These are phyloP conservation scores for Hystrix cristata DNA, from an alignment of 2,113 vertebrate genomes.

Conservation along the genomic window DNA sequence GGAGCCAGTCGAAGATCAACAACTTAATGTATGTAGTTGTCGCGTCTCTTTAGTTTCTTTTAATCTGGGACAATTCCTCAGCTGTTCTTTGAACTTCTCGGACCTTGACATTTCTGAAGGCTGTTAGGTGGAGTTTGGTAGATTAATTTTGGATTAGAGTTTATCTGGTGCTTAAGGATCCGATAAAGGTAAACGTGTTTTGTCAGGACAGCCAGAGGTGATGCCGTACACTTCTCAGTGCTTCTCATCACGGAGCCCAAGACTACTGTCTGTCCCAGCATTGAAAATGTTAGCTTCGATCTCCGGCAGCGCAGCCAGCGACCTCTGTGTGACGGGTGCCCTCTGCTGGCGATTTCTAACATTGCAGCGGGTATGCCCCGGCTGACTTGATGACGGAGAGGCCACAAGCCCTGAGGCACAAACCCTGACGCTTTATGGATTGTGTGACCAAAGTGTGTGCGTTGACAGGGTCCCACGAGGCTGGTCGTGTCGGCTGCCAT, in stretches of 20 bases:
- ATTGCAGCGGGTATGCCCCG: neutral
- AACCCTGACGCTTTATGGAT: neutral
- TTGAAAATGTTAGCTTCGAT: neutral
- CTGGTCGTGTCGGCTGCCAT: neutral
- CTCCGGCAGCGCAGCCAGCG: fast-evolving
- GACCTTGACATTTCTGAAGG: constrained; percentile 37
- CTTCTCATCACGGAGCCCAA: neutral
- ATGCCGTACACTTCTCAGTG: neutral
- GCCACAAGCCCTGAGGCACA: neutral
- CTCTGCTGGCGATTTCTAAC: constrained; percentile 44
- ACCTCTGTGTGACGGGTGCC: constrained; percentile 64
- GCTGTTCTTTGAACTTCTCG: constrained; percentile 26
- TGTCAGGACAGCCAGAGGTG: neutral
- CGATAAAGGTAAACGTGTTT: neutral
- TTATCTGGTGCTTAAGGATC: neutral
- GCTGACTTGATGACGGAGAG: neutral
- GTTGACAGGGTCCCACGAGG: neutral
- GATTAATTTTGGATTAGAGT: constrained; percentile 2
- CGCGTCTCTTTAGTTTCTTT: neutral
- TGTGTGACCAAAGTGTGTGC: neutral
- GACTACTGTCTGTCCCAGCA: fast-evolving
- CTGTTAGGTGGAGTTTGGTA: neutral
- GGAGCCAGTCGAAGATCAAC: neutral
- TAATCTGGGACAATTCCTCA: neutral
- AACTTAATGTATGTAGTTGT: neutral